phyloP scores from a whole-genome alignment of 2,888 invertebrate species.

The Tillus elongatus region DNA sequence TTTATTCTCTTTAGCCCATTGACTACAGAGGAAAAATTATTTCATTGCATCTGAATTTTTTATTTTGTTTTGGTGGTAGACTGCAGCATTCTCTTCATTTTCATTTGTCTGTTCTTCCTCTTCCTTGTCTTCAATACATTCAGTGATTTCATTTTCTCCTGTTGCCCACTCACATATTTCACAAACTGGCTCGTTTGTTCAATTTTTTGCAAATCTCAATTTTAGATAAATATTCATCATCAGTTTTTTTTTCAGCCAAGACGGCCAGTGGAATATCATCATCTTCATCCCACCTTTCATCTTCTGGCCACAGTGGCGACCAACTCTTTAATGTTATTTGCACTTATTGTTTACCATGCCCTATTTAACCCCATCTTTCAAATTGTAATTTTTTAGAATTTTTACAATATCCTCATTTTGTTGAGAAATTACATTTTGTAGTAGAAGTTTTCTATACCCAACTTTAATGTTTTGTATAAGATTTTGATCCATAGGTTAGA shows the following conservation, averaged over 20 bases:
- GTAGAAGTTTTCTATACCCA: constrained; percentile 7
- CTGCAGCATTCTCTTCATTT: not conserved
- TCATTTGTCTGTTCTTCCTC: constrained; percentile 1
- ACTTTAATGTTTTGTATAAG: constrained; percentile 11
- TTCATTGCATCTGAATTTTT: constrained; percentile 2
- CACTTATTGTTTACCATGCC: constrained; percentile 5
- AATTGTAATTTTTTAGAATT: constrained; percentile 7
- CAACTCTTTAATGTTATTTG: constrained; percentile 6
- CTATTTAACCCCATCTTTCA: constrained; percentile 10
- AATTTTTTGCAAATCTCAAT: no score
- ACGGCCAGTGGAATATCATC: constrained; percentile 7
- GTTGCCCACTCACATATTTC: constrained; percentile 7
- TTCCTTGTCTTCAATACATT: constrained; percentile 1
- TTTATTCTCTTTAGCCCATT: not conserved
- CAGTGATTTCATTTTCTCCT: constrained; percentile 5
- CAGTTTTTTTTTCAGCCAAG: constrained; percentile 4
- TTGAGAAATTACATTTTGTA: constrained; percentile 5
- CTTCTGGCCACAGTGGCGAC: constrained; percentile 7
- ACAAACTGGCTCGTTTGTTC: no score
- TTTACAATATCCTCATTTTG: constrained; percentile 9
- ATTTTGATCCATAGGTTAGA: constrained; percentile 13
- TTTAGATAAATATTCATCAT: no score
- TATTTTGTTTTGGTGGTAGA: not conserved
- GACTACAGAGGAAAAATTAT: not conserved
- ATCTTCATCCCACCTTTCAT: constrained; percentile 6